Evolutionary conservation across 2,888 invertebrate species (phyloP), one percentile per base, ranked within the genome.

Genomic region (Epicampocera succincta): DNA sequence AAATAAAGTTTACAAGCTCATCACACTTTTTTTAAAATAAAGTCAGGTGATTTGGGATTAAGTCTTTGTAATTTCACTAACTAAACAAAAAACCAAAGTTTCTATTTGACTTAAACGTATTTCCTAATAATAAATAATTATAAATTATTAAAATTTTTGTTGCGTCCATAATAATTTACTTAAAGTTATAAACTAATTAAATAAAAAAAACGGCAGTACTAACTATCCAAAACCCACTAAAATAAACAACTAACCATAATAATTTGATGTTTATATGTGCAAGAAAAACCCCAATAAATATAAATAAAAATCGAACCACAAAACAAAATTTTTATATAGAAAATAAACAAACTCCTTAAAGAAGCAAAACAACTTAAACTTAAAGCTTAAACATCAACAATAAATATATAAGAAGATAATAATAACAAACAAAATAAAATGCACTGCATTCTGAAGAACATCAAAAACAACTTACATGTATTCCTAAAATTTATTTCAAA

Each of bases 241-340:
- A 66, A 68, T 29, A 63, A 61, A 61, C 13, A 54, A 68, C 44
- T 63, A 65, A 56, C 69, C 73, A 77, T 68, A 75, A 75, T 78
- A 52, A 75, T 71, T 82, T 78, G 75, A 82, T 82, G 82, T 82
- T 78, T 74, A 75, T 58, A 75, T 82, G 74, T 71, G 71, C 74
- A 82, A 77, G 52, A 66, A 21, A 33, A 5, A 2, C 2, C 2
- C 2, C 25, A 25, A 33, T 8, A 33, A 33, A 33, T 33, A 33
- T 33, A 33, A 9, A 9, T 33, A 9, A 33, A 33, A 33, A 33
- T 9, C 33, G 40, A 76, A 76, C 46, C 73, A 17, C 38, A 60
- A 76, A 66, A 65, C 13, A 21, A 73, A 73, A 73, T 63, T 63
- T 58, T 29, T 52, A 65, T 61, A 65, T 71, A 75, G 38, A 52